Conservation (phyloP, 2,888 invertebrate species). For the Toxonevra muliebris region DNA sequence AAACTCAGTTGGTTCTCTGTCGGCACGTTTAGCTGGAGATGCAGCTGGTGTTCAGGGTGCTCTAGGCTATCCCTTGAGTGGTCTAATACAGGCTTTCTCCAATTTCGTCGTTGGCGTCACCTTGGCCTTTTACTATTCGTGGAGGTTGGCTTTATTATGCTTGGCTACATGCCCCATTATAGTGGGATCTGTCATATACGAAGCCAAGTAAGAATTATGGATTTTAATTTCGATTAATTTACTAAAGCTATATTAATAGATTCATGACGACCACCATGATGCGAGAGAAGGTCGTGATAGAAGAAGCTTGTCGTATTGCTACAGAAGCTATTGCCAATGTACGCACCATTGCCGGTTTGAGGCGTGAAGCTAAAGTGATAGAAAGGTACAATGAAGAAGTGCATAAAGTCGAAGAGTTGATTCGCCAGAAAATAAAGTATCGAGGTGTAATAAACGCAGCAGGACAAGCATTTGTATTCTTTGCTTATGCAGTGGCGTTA, state of each 20-base stretch:
- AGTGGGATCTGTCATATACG: constrained; percentile 74
- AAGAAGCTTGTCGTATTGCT: constrained; percentile 76
- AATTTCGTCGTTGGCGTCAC: constrained; percentile 73
- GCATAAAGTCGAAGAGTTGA: constrained; percentile 66
- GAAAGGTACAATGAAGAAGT: constrained; percentile 71
- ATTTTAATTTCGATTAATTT: background rate
- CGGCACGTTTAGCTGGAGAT: constrained; percentile 76
- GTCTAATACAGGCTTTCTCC: constrained; percentile 74
- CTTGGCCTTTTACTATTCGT: constrained; percentile 73
- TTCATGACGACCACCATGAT: constrained; percentile 71
- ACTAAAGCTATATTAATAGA: constrained; percentile 42
- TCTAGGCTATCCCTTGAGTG: constrained; percentile 75
- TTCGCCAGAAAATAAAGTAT: constrained; percentile 69
- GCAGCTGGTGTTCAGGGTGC: constrained; percentile 80
- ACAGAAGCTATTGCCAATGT: constrained; percentile 79
- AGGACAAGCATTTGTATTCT: constrained; percentile 76
- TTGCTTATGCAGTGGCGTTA: constrained; percentile 76
- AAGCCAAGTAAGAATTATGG: constrained; percentile 65
- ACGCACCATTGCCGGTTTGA: constrained; percentile 75
- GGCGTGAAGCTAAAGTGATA: constrained; percentile 72
- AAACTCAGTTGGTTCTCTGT: constrained; percentile 76
- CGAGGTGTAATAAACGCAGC: constrained; percentile 77
- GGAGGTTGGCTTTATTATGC: constrained; percentile 77
- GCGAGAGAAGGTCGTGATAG: constrained; percentile 72
- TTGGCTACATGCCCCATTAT: constrained; percentile 75